These are phyloP conservation scores for Macaria notata DNA, from an alignment of 2,888 invertebrate genomes.

Conservation along the genomic window DNA sequence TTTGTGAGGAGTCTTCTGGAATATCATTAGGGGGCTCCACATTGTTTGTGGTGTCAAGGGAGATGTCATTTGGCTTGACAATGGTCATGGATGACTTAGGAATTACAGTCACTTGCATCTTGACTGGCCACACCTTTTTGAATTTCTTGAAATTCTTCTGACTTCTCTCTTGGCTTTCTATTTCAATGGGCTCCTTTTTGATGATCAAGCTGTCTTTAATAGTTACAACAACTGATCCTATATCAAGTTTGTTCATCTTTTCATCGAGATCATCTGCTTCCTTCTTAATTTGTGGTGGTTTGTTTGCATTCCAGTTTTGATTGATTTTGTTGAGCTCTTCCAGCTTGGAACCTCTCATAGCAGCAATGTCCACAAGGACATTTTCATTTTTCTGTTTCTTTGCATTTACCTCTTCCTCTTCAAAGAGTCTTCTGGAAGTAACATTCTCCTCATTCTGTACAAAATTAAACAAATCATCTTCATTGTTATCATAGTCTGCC, in stretches of 20 bases:
- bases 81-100: conserved; percentile 45
- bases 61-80: conserved; percentile 22
- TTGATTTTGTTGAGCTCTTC: conserved; percentile 59
- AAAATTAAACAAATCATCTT: conserved; percentile 71
- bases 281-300: conserved; percentile 47
- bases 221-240: conserved; percentile 62
- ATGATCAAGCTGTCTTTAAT: conserved; percentile 61
- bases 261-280: conserved; percentile 58
- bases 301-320: conserved; percentile 33
- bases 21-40: conserved; percentile 1
- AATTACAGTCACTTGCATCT: conserved; percentile 57
- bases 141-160: conserved; percentile 72
- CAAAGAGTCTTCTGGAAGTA: conserved; percentile 42
- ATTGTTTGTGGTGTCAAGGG: conserved; percentile 18
- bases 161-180: conserved; percentile 37
- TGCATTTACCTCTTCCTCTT: conserved; percentile 23
- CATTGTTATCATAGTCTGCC: conserved; percentile 50
- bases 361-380: conserved; percentile 47
- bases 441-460: conserved; percentile 44
- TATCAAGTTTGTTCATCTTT: conserved; percentile 59
- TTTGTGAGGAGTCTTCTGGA: neutral
- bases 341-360: conserved; percentile 64
- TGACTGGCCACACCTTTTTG: conserved; percentile 74
- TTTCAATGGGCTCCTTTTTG: conserved; percentile 58
- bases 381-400: conserved; percentile 29